Evolutionary conservation across 1,140 invertebrate species (phyloP).

Genomic region (Lasioglossum baleicum): DNA sequence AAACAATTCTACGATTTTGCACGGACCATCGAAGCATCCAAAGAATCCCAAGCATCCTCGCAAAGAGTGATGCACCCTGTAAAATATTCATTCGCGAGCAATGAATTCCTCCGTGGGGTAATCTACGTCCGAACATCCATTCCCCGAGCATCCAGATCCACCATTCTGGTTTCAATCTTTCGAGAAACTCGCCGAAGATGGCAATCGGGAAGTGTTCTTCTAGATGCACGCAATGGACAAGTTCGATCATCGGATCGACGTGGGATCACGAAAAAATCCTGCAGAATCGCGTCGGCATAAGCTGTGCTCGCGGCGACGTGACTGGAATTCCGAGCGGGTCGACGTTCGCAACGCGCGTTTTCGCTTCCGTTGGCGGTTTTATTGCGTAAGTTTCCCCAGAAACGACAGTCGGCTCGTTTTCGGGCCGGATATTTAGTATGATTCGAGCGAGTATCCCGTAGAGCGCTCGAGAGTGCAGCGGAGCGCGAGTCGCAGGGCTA

Average conservation of each 20-base stretch:
- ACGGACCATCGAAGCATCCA: too few species aligned
- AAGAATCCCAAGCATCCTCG: neutral
- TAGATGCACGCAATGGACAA: neutral
- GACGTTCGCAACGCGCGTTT: neutral
- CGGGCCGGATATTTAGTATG: constrained; percentile 58
- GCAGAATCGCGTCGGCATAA: neutral
- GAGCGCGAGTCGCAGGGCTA: neutral
- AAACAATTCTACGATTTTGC: neutral
- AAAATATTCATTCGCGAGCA: neutral
- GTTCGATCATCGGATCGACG: neutral
- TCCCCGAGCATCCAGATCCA: neutral
- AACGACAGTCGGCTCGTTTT: constrained; percentile 53
- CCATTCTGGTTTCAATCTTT: neutral
- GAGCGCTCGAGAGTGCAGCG: constrained; percentile 30
- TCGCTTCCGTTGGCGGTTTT: constrained; percentile 27
- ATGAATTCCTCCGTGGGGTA: neutral
- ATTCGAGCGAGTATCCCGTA: constrained; percentile 1
- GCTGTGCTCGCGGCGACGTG: neutral
- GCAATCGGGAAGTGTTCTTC: neutral
- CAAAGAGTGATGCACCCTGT: neutral
- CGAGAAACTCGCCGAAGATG: too few species aligned
- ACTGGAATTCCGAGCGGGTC: neutral
- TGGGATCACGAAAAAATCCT: neutral
- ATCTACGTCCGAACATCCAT: neutral
- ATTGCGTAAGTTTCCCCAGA: constrained; percentile 59